Conservation (phyloP, 2,113 vertebrate genomes). For the Fulica atra region DNA sequence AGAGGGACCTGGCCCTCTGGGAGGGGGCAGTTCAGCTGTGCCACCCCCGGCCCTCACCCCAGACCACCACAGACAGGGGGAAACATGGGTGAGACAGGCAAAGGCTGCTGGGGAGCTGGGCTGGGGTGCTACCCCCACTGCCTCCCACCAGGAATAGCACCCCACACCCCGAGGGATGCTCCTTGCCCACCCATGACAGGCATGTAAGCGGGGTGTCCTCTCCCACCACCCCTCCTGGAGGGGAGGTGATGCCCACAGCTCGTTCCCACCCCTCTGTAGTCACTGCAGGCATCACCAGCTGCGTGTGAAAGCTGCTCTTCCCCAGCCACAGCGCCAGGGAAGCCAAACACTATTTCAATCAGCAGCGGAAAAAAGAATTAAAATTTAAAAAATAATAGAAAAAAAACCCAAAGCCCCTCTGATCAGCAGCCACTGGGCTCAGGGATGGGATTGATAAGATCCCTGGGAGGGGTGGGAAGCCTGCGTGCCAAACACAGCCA, state of each 20-base stretch:
- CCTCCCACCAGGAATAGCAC: not conserved
- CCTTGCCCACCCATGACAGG: not conserved
- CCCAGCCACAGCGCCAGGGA: constrained; percentile 42
- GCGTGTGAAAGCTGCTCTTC: not conserved
- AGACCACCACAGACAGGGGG: not conserved
- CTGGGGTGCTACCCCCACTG: not conserved
- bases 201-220: not conserved
- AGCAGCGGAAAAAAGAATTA: not conserved
- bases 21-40: not conserved
- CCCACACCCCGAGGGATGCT: accelerated
- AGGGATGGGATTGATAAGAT: constrained; percentile 67
- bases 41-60: not conserved
- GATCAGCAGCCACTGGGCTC: constrained; percentile 63
- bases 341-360: constrained; percentile 62
- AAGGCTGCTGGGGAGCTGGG: not conserved
- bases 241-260: not conserved
- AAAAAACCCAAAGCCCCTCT: constrained; percentile 32
- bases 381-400: not conserved
- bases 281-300: not conserved
- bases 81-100: no score
- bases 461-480: constrained; percentile 63
- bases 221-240: accelerated
- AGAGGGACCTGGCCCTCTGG: not conserved
- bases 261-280: not conserved
- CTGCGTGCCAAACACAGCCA: constrained; percentile 73